These are phyloP conservation scores for Cephus pulcher DNA, from an alignment of 2,888 invertebrate genomes.

Conservation along the genomic window DNA sequence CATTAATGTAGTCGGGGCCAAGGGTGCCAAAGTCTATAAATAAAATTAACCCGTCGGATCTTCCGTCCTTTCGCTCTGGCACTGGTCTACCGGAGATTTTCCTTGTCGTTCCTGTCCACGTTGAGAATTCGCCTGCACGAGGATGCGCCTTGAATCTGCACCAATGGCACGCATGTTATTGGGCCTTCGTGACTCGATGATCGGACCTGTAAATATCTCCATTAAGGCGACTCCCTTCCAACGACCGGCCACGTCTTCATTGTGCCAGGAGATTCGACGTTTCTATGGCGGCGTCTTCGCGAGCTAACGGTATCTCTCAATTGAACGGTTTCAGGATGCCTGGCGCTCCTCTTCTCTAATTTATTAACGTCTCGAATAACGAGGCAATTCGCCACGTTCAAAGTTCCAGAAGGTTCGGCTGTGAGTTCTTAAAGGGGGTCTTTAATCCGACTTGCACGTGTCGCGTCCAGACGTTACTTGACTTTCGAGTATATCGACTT, in stretches of 20 bases:
- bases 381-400: not conserved
- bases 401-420: not conserved
- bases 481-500: not conserved
- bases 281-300: not conserved
- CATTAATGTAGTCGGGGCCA: not conserved
- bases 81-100: not conserved
- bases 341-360: not conserved
- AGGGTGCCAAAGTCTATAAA: not conserved
- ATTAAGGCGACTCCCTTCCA: slow-evolving; percentile 41
- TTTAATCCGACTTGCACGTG: not conserved
- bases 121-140: not conserved
- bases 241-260: not conserved
- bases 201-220: slow-evolving; percentile 55
- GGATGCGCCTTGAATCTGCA: slow-evolving; percentile 24
- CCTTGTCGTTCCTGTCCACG: not conserved
- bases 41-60: not conserved
- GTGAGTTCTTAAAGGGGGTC: not conserved
- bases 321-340: not conserved
- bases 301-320: not conserved
- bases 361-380: not conserved
- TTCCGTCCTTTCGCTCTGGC: not conserved
- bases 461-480: not conserved
- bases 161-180: slow-evolving; percentile 47
- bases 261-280: not conserved
- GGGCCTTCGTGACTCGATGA: slow-evolving; percentile 35